Evolutionary conservation across 2,888 invertebrate genomes (phyloP).

Genomic region (Plebejus argus): DNA sequence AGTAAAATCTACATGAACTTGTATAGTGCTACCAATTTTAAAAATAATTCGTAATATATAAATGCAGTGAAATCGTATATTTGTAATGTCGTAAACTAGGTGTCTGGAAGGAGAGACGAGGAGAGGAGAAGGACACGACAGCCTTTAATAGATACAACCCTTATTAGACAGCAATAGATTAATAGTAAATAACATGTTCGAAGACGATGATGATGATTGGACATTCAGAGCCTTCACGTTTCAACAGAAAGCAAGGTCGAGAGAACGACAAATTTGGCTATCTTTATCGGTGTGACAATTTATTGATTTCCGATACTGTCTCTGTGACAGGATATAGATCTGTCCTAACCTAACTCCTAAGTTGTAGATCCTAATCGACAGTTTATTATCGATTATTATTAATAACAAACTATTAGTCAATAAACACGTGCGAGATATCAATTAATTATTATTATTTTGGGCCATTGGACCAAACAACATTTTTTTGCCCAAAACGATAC

Average conservation of each 20-base stretch:
- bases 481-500: too few species aligned
- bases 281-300: neutral
- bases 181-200: neutral
- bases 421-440: too few species aligned
- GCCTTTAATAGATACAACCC: too few species aligned
- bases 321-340: neutral
- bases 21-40: neutral
- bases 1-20: too few species aligned
- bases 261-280: neutral
- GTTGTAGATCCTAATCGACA: neutral
- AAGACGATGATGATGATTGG: constrained; percentile 9
- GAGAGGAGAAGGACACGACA: too few species aligned
- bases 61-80: neutral
- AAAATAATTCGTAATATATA: neutral
- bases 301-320: neutral
- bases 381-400: neutral
- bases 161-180: too few species aligned
- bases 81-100: too few species aligned
- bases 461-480: too few species aligned
- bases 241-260: constrained; percentile 16
- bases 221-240: neutral
- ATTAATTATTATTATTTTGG: too few species aligned
- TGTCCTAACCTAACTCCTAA: neutral
- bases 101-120: too few species aligned
- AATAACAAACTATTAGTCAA: neutral